Base-by-base conservation (phyloP, 2,888 invertebrate species). In the Melikaiella ostensackeni region DNA sequence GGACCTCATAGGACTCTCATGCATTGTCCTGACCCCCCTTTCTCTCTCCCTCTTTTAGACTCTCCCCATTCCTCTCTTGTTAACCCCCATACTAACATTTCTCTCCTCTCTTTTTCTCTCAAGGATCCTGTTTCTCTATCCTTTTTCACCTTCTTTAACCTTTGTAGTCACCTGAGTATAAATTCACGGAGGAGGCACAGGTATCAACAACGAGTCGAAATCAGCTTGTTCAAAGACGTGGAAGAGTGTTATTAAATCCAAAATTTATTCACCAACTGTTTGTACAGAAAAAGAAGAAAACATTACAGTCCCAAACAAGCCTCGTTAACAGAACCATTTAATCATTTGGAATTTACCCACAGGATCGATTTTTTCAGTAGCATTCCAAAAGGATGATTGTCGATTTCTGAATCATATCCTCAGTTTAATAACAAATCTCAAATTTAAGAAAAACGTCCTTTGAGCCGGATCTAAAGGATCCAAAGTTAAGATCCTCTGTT, bases 1-100 rank as follows among this genome's bases (percentile, higher is more conserved):
- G 83, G 79, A 74, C 73, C 79, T 66, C 76, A 76, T 80, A 82
- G 80, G 83, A 83, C 84, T 81, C 82, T 80, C 77, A 81, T 81
- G 82, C 79, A 82, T 82, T 84, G 80, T 84, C 82, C 83, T 81
- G 61, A 75, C 66, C 57, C 66, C 46, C 35, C 63, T 63, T 57
- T 76, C 64, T 74, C 76, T 70, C 76, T 27, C 75, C 42, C 64
- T 33, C 76, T 62, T 77, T 75, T 74, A 19, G 35, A 35, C 38
- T 55, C 76, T 57, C 59, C 59, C 21, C 21, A 46, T 24, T 78
- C 70, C 33, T 66, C 55, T 33, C 46, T 77, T 63, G 59, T 64
- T 59, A 42, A 62, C 30, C 24, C 46, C 74, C 64, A 57, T 55
- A 76, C 55, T 21, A 76, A 70, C 30, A 30, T 66, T 77, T 61